These are phyloP conservation scores for Papilio polyxenes DNA, from an alignment of 1,140 invertebrate genomes.

Conservation along the genomic window DNA sequence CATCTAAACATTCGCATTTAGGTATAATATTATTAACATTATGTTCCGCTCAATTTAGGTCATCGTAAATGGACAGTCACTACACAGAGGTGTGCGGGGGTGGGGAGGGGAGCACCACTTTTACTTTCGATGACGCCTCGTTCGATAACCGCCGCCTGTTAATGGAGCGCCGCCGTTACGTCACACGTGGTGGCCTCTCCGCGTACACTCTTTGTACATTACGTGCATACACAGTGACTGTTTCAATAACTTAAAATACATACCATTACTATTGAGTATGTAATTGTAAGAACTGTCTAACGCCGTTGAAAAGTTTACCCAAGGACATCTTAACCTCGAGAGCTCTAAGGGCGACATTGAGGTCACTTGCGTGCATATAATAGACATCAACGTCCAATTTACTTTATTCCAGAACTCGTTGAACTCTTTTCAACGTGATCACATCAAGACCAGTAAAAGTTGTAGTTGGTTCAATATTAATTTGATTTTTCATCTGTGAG, in stretches of 20 bases:
- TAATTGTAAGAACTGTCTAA: background rate
- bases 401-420: background rate
- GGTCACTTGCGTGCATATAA: background rate
- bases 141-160: background rate
- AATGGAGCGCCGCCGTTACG: background rate
- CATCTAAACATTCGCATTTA: too few relatives aligned
- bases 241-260: background rate
- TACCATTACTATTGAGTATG: background rate
- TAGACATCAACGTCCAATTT: slow-evolving; percentile 6
- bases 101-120: background rate
- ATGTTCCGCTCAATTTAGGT: background rate
- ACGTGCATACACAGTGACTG: background rate
- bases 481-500: too few relatives aligned
- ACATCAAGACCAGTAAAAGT: background rate
- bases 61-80: background rate
- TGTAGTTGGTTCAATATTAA: too few relatives aligned
- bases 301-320: too few relatives aligned
- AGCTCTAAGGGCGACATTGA: too few relatives aligned
- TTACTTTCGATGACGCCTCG: slow-evolving; percentile 15
- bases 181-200: background rate
- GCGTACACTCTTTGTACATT: background rate
- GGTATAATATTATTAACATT: background rate
- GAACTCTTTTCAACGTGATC: background rate
- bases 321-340: too few relatives aligned
- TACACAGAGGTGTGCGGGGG: background rate